Percentiles rank a stretch among this genome's conserved stretches.
These are phyloP conservation scores for Cassiopea xamachana DNA, from an alignment of 30 jellyfish, hydroid and myxozoan genomes.

Conservation along the genomic window DNA sequence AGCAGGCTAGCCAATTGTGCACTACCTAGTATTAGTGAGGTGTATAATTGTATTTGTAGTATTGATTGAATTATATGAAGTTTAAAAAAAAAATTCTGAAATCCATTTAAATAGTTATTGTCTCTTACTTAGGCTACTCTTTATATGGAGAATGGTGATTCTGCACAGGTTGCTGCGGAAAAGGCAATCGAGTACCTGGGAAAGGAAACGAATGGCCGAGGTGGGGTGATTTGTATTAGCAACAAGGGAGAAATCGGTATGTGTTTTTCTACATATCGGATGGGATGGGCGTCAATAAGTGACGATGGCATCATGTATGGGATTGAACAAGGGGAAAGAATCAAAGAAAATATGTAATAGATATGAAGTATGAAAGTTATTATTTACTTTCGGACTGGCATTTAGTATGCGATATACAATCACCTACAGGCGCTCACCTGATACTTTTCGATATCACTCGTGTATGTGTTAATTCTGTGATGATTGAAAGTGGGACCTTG, in stretches of 20 bases:
- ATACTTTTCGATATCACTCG: too few species aligned
- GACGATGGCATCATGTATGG: slow-evolving; percentile 70
- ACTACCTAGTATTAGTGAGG: too few species aligned
- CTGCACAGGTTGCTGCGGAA: slow-evolving; percentile 85
- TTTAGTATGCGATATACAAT: too few species aligned
- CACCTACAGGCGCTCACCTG: too few species aligned
- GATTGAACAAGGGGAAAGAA: slow-evolving; percentile 62
- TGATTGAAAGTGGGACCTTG: too few species aligned
- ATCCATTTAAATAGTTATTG: too few species aligned
- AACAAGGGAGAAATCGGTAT: slow-evolving; percentile 82
- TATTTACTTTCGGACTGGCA: not conserved
- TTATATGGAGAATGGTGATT: slow-evolving; percentile 84
- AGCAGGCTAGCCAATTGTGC: too few species aligned
- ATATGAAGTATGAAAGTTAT: not conserved
- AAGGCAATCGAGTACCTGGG: slow-evolving; percentile 72
- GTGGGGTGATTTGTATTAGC: slow-evolving; percentile 89
- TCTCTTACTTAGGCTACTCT: slow-evolving; percentile 12
- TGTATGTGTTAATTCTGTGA: too few species aligned
- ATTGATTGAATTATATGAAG: too few species aligned
- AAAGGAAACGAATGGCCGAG: slow-evolving; percentile 80
- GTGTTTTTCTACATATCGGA: slow-evolving; percentile 73
- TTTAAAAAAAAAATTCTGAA: too few species aligned
- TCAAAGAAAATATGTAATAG: slow-evolving; percentile 5
- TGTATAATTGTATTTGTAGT: too few species aligned
- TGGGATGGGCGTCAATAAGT: slow-evolving; percentile 93